These are phyloP conservation scores for Pachliopta kotzebuea DNA, from an alignment of 2,888 invertebrate genomes.

Conservation along the genomic window DNA sequence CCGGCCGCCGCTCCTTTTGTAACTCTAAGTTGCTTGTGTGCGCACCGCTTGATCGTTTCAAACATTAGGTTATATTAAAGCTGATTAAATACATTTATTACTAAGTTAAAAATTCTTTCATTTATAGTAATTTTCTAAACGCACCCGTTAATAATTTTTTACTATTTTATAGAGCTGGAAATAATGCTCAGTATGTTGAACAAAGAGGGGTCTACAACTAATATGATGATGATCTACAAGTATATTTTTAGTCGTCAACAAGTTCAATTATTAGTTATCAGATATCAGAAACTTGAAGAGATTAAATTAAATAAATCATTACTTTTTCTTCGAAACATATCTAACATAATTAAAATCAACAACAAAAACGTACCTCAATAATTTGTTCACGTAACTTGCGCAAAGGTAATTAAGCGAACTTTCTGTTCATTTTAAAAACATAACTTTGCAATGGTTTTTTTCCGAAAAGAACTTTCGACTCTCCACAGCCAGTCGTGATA, in stretches of 20 bases:
- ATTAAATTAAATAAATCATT: neutral
- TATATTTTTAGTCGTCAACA: too few species aligned
- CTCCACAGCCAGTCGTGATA: slow-evolving; percentile 9
- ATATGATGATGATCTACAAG: too few species aligned
- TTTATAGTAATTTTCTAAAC: too few species aligned
- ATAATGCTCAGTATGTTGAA: too few species aligned
- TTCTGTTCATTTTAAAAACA: neutral
- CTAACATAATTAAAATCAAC: neutral
- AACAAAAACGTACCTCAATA: neutral
- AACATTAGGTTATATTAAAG: neutral
- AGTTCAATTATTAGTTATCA: too few species aligned
- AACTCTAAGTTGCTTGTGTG: slow-evolving; percentile 48
- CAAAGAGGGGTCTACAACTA: too few species aligned
- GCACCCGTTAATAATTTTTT: too few species aligned
- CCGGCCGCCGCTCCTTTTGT: slow-evolving; percentile 44
- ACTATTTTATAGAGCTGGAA: too few species aligned
- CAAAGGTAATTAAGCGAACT: neutral
- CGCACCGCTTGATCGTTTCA: slow-evolving; percentile 28
- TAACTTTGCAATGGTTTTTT: neutral
- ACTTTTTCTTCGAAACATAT: neutral
- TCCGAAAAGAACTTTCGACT: neutral
- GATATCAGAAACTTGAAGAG: too few species aligned
- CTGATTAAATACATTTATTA: too few species aligned
- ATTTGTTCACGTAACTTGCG: neutral
- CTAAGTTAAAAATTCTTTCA: too few species aligned